phyloP scores from a whole-genome alignment of 2,113 vertebrate species.

The Caranx ignobilis region DNA sequence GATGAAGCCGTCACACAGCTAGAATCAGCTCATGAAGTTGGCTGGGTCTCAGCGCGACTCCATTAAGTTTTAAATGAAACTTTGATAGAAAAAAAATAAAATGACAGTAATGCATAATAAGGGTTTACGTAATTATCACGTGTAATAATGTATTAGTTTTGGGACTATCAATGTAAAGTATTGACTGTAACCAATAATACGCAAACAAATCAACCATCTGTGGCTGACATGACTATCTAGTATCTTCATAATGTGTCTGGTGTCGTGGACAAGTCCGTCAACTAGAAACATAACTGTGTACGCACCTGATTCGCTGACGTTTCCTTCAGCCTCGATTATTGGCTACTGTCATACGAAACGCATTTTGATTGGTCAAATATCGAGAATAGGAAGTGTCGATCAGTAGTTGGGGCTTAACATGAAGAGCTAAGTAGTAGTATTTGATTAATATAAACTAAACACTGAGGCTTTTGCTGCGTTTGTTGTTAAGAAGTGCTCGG shows the following conservation, averaged over 20 bases:
- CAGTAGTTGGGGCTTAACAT: constrained; percentile 61
- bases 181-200: too few relatives aligned
- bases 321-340: constrained; percentile 55
- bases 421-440: constrained; percentile 51
- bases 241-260: constrained; percentile 24
- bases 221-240: background rate
- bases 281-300: constrained; percentile 78
- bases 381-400: constrained; percentile 71
- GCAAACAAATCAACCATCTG: background rate
- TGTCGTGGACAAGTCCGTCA: constrained; percentile 75
- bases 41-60: too few relatives aligned
- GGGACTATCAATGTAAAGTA: too few relatives aligned
- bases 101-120: too few relatives aligned
- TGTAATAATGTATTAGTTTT: too few relatives aligned
- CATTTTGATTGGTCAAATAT: constrained; percentile 70
- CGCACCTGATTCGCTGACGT: constrained; percentile 75
- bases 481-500: background rate
- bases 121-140: too few relatives aligned
- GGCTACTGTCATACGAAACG: constrained; percentile 50
- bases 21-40: too few relatives aligned
- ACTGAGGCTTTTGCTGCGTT: background rate
- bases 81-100: too few relatives aligned
- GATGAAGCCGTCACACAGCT: too few relatives aligned
- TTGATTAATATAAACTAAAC: constrained; percentile 21
- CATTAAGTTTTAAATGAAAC: too few relatives aligned